These are phyloP conservation scores for Prinia subflava DNA, from an alignment of 2,113 vertebrate species.

Conservation along the genomic window DNA sequence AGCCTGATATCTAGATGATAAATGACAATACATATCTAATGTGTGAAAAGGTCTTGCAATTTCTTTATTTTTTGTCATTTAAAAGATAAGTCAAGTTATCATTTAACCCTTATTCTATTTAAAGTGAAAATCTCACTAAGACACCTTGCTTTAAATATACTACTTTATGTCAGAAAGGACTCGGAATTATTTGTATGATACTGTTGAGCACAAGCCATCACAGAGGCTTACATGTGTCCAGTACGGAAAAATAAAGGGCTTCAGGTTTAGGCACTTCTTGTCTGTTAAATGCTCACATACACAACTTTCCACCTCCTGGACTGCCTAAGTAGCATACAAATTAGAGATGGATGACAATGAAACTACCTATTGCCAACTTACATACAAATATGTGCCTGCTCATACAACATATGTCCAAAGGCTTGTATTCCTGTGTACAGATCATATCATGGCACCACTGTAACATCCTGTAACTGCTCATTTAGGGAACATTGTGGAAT, in stretches of 20 bases:
- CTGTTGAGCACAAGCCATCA: constrained; percentile 7
- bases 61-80: constrained; percentile 88
- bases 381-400: neutral
- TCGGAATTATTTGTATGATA: constrained; percentile 42
- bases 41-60: constrained; percentile 87
- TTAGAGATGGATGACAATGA: neutral
- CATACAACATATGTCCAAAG: neutral
- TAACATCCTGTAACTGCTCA: neutral
- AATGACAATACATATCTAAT: constrained; percentile 93
- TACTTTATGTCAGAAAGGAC: constrained; percentile 57
- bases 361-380: constrained; percentile 14
- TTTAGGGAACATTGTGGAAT: neutral
- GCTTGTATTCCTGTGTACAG: neutral
- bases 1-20: constrained; percentile 98
- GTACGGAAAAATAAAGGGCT: constrained; percentile 16
- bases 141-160: constrained; percentile 69
- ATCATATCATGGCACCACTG: neutral
- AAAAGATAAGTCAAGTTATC: constrained; percentile 85
- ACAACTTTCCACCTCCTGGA: constrained; percentile 31
- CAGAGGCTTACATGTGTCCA: constrained; percentile 5
- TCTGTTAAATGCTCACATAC: neutral
- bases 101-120: constrained; percentile 82
- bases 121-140: constrained; percentile 68
- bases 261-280: neutral
- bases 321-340: constrained; percentile 22